Conservation (phyloP, 2,888 invertebrate species). For the Cheilosia vernalis region DNA sequence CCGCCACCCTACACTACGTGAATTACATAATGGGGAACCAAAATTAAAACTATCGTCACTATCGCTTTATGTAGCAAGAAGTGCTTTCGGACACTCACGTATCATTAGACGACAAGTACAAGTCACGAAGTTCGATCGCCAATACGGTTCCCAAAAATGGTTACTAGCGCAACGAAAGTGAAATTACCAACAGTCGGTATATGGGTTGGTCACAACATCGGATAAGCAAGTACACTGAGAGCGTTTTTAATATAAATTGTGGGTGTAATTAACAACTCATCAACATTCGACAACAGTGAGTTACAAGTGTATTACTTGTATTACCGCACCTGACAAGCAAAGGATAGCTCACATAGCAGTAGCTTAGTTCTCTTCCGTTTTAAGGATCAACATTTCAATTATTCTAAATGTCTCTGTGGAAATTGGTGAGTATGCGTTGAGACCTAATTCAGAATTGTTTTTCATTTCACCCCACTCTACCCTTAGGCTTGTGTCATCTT, state of each 20-base stretch:
- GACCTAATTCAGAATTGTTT: neutral
- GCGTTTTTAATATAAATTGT: conserved; percentile 80
- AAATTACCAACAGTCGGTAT: conserved; percentile 27
- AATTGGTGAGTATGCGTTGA: conserved; percentile 34
- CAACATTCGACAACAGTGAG: conserved; percentile 71
- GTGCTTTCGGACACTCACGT: conserved; percentile 36
- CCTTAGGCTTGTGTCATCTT: conserved; percentile 34
- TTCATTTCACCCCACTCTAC: too few relatives aligned
- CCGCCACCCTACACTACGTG: neutral
- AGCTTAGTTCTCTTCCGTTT: neutral
- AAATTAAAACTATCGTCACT: conserved; percentile 12
- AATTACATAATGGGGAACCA: conserved; percentile 30
- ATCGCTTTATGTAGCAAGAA: conserved; percentile 5
- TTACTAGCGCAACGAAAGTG: conserved; percentile 62
- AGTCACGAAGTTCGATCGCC: conserved; percentile 50
- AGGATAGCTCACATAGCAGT: neutral
- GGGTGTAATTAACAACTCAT: conserved; percentile 77
- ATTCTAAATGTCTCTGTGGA: conserved; percentile 60
- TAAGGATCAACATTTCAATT: conserved; percentile 13
- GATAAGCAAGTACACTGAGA: conserved; percentile 11
- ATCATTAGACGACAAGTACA: conserved; percentile 17
- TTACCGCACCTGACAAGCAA: neutral
- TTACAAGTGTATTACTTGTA: conserved; percentile 52
- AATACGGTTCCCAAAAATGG: conserved; percentile 61
- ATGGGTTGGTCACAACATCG: conserved; percentile 15